Conservation (phyloP, 1,140 invertebrate genomes). For the Vollenhovia emeryi region DNA sequence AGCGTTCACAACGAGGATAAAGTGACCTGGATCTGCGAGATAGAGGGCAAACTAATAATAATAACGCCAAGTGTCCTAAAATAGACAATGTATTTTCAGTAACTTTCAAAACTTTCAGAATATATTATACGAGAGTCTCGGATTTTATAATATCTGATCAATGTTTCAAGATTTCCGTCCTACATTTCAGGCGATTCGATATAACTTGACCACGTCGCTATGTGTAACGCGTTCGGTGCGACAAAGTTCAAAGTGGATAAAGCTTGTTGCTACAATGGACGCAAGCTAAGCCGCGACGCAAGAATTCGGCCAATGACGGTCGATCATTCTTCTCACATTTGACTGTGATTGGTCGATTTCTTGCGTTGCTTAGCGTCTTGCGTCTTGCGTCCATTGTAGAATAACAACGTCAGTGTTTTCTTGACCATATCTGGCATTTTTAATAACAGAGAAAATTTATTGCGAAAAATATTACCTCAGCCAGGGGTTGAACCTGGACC, state of each 20-base stretch:
- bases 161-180: neutral
- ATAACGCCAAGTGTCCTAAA: neutral
- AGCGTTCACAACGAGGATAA: neutral
- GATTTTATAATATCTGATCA: neutral
- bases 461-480: too few relatives aligned
- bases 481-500: too few relatives aligned
- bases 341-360: too few relatives aligned
- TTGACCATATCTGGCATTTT: too few relatives aligned
- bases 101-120: neutral
- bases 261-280: too few relatives aligned
- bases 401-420: too few relatives aligned
- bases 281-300: too few relatives aligned
- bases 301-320: too few relatives aligned
- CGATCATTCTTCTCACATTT: too few relatives aligned
- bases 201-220: neutral
- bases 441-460: too few relatives aligned
- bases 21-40: neutral
- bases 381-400: too few relatives aligned
- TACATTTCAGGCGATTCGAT: neutral
- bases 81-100: neutral
- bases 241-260: constrained; percentile 4
- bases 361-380: too few relatives aligned
- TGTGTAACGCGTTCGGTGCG: neutral
- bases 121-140: neutral
- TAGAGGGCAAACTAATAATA: neutral